Evolutionary conservation across 2,888 invertebrate genomes (phyloP).

Genomic region (Clepsis dumicolana): DNA sequence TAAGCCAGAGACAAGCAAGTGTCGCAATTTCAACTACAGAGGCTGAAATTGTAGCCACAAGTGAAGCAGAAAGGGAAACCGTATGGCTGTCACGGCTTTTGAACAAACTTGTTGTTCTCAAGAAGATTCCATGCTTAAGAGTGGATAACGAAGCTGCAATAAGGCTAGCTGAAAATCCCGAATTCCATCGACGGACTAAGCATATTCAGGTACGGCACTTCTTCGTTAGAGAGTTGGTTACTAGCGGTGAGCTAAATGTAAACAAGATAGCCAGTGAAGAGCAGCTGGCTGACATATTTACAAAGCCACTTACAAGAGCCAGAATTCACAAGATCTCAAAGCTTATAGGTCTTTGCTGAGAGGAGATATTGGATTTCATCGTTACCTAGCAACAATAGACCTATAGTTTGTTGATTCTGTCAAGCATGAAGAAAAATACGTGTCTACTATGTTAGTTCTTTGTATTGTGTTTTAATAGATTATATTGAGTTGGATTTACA

Average conservation of each 20-base stretch:
- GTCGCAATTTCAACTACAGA: not conserved
- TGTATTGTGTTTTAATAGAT: no score
- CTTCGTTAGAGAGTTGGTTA: not conserved
- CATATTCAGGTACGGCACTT: not conserved
- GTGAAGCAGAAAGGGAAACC: not conserved
- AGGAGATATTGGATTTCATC: no score
- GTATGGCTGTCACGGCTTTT: not conserved
- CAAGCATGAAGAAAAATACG: no score
- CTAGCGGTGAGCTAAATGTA: not conserved
- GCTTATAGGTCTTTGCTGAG: no score
- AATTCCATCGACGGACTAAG: not conserved
- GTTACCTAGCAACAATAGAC: no score
- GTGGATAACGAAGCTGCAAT: constrained; percentile 9
- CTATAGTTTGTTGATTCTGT: no score
- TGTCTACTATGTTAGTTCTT: no score
- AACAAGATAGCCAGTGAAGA: not conserved
- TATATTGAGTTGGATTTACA: no score
- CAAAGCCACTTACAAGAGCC: not conserved
- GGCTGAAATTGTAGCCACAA: constrained; percentile 2
- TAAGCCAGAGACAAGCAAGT: not conserved
- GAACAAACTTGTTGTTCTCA: no score
- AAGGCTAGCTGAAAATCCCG: constrained; percentile 2
- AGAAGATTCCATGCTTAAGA: not conserved
- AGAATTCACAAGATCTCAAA: no score
- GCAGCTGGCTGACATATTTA: not conserved